Percentiles rank a stretch among this genome's conserved stretches.
phyloP scores from a whole-genome alignment of 2,113 vertebrate species.

The Daphoenositta chrysoptera region DNA sequence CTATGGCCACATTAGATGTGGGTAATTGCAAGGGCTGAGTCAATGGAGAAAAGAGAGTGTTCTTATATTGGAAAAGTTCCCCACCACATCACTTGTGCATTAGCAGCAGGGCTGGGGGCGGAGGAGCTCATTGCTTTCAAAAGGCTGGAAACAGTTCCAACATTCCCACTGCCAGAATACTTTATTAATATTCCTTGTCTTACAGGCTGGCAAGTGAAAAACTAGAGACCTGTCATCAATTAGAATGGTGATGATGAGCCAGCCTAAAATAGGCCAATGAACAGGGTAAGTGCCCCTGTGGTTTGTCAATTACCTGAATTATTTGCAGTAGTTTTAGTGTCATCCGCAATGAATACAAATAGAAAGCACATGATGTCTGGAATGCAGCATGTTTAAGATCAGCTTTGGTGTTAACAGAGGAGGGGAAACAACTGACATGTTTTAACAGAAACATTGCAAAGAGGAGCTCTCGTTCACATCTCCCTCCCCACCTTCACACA shows the following conservation, averaged over 20 bases:
- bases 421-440: constrained; percentile 6
- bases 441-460: background rate
- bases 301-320: constrained; percentile 80
- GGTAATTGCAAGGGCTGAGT: background rate
- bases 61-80: constrained; percentile 35
- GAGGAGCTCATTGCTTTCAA: constrained; percentile 47
- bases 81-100: constrained; percentile 44
- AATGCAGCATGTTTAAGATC: constrained; percentile 54
- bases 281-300: constrained; percentile 71
- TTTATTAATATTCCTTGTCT: constrained; percentile 76
- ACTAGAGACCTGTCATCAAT: constrained; percentile 74
- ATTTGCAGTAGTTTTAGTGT: constrained; percentile 72
- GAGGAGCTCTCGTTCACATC: background rate
- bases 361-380: constrained; percentile 55
- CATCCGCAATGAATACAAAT: constrained; percentile 75
- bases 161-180: constrained; percentile 55
- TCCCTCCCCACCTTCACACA: background rate
- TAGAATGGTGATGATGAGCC: constrained; percentile 74
- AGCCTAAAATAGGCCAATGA: constrained; percentile 74
- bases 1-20: background rate
- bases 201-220: constrained; percentile 71
- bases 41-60: background rate
- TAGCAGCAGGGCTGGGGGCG: background rate
- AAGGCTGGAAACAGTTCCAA: constrained; percentile 61
- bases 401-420: constrained; percentile 28